Evolutionary conservation across 2,888 invertebrate genomes (phyloP).

Genomic region (Clostera curtula): DNA sequence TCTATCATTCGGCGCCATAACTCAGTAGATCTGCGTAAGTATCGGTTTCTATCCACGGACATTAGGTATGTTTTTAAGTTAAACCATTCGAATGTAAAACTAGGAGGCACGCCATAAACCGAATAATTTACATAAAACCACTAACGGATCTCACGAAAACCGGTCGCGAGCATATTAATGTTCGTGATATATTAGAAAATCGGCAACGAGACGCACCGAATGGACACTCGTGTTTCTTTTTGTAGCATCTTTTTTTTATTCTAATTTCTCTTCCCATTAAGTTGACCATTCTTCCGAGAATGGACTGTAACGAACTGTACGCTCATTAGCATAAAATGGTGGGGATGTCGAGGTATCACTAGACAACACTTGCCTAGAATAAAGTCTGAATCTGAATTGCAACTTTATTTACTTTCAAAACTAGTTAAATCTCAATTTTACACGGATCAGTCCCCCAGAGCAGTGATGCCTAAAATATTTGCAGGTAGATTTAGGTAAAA

Average conservation of each 20-base stretch:
- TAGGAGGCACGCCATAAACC: conserved; percentile 61
- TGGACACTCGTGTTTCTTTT: conserved; percentile 38
- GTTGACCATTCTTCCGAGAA: conserved; percentile 29
- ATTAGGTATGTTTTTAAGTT: conserved; percentile 36
- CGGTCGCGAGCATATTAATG: conserved; percentile 64
- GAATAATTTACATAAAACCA: conserved; percentile 70
- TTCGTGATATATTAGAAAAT: conserved; percentile 73
- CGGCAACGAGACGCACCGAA: conserved; percentile 42
- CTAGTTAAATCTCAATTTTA: too few relatives aligned
- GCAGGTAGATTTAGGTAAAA: too few relatives aligned
- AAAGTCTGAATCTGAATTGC: too few relatives aligned
- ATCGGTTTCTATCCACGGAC: conserved; percentile 25
- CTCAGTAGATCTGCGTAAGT: conserved; percentile 35
- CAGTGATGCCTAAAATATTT: too few relatives aligned
- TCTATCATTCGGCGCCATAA: conserved; percentile 48
- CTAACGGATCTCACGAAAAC: conserved; percentile 71
- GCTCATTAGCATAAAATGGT: conserved; percentile 34
- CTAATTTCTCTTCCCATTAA: conserved; percentile 48
- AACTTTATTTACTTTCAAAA: too few relatives aligned
- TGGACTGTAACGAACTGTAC: conserved; percentile 28
- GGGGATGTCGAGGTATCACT: conserved; percentile 3
- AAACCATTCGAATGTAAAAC: conserved; percentile 57
- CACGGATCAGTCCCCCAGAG: too few relatives aligned
- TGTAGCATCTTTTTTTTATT: conserved; percentile 49
- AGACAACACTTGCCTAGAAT: conserved; percentile 3